These are phyloP conservation scores for Amblyopsis rosae DNA, from an alignment of 2,113 vertebrate genomes.

Conservation along the genomic window DNA sequence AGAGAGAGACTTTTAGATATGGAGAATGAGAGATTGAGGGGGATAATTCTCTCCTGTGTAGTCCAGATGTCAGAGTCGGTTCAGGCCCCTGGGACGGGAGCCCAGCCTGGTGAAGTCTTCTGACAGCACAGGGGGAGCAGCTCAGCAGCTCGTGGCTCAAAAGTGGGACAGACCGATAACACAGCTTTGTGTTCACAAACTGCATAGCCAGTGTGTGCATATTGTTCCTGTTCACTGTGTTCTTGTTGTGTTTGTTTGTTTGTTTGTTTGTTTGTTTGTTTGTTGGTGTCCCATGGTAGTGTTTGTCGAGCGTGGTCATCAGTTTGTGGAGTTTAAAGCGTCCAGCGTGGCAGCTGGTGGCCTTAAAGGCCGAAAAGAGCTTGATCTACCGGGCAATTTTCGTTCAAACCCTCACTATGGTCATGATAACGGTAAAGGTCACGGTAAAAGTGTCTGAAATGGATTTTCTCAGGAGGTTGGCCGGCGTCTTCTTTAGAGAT, in stretches of 20 bases:
- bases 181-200: slow-evolving; percentile 65
- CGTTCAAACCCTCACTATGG: too few species aligned
- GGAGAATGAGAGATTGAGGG: slow-evolving; percentile 30
- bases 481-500: too few species aligned
- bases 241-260: background rate
- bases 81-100: slow-evolving; percentile 47
- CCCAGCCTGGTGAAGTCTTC: slow-evolving; percentile 59
- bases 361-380: slow-evolving; percentile 48
- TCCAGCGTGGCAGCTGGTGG: slow-evolving; percentile 67
- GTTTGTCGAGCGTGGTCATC: slow-evolving; percentile 66
- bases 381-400: too few species aligned
- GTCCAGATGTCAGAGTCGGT: slow-evolving; percentile 73
- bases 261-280: slow-evolving; percentile 30
- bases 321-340: slow-evolving; percentile 47
- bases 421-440: too few species aligned
- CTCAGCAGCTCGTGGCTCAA: slow-evolving; percentile 56
- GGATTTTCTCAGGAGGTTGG: too few species aligned
- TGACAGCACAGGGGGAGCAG: slow-evolving; percentile 69
- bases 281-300: slow-evolving; percentile 52
- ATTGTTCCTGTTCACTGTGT: slow-evolving; percentile 59
- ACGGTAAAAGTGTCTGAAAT: too few species aligned
- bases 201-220: slow-evolving; percentile 40
- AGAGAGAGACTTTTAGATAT: background rate
- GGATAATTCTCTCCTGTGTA: slow-evolving; percentile 59
- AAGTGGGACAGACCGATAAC: slow-evolving; percentile 66